Evolutionary conservation across 2,113 vertebrate species (phyloP).

Genomic region (Paedocypris sp.): DNA sequence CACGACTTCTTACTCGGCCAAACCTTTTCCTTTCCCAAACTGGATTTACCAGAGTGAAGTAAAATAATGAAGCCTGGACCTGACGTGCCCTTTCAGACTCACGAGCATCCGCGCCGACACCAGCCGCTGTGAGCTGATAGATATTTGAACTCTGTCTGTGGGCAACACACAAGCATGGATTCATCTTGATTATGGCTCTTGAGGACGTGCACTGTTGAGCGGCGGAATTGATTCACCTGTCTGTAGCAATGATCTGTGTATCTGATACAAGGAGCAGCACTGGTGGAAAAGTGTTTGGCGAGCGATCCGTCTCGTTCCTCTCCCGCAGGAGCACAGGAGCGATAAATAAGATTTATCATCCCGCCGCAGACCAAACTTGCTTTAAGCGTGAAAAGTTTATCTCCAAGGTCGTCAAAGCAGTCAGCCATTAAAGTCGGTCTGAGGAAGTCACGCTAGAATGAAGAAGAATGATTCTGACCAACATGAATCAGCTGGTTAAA

Average conservation of each 20-base stretch:
- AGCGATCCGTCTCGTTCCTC: neutral
- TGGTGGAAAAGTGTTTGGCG: conserved; percentile 3
- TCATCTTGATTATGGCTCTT: conserved; percentile 34
- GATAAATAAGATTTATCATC: conserved; percentile 55
- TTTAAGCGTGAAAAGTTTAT: conserved; percentile 56
- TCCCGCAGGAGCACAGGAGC: conserved; percentile 12
- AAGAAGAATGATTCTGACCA: conserved; percentile 47
- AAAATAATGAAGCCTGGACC: too few species aligned
- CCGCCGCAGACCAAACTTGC: conserved; percentile 46
- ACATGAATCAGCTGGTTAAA: conserved; percentile 38
- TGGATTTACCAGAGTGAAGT: too few species aligned
- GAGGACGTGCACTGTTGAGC: conserved; percentile 38
- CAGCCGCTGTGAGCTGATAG: neutral
- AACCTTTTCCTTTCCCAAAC: too few species aligned
- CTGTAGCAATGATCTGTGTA: conserved; percentile 43
- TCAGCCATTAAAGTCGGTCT: conserved; percentile 20
- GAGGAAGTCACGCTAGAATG: conserved; percentile 24
- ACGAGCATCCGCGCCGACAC: neutral
- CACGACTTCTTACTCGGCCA: too few species aligned
- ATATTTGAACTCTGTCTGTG: conserved; percentile 11
- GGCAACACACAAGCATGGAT: conserved; percentile 5
- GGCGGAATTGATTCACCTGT: conserved; percentile 59
- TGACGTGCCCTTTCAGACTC: conserved; percentile 18
- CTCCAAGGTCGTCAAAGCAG: conserved; percentile 45
- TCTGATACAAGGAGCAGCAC: conserved; percentile 42